Evolutionary conservation across 2,113 vertebrate genomes (phyloP), one percentile per base, ranked within the genome.

Genomic region (Accipiter cooperii): DNA sequence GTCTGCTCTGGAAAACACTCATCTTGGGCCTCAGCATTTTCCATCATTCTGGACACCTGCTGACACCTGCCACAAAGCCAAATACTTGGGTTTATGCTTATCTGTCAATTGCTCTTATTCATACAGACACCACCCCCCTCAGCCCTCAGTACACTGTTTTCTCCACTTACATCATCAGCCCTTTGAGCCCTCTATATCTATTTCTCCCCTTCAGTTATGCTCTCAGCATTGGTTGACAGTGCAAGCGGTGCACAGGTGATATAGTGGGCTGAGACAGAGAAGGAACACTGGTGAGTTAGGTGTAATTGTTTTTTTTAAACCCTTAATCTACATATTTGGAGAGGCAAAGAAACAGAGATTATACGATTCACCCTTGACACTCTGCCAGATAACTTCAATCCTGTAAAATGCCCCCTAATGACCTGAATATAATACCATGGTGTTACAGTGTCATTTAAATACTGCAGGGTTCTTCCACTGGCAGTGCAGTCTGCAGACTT

Each of bases 381-480:
- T 93, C 89, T 61, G 19, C 85, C 91, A 92, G 86, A 94, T 93
- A 93, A 92, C 84, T 89, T 89, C 91, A 94, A 93, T 94, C 85
- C 95, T 66, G 69, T 65, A 95, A 97, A 95, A 95, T 95, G 74
- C 66, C 89, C 94, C 89, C 93, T 94, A 93, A 97, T 96, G 97
- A 96, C 94, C 93, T 89, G 77, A 92, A 74, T 94, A 94, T 97
- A 97, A 97, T 90, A 96, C 82, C 64, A 18, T 60, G 42, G 91
- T 96, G 94, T 93, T 88, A 87, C 31, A 86, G 64, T 61, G 83
- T 94, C 94, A 95, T 94, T 97, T 96, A 89, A 96, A 95, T 95
- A 96, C 88, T 60, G 75, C 66, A 58, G 55, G 52, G 82, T 58
- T 94, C 94, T 95, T 95, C 76, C 69, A 78, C 82, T 55, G 63